Percentiles rank a stretch among this genome's conserved stretches.
Conservation (phyloP, 2,888 invertebrate species). For the Dolichomitus sp. region DNA sequence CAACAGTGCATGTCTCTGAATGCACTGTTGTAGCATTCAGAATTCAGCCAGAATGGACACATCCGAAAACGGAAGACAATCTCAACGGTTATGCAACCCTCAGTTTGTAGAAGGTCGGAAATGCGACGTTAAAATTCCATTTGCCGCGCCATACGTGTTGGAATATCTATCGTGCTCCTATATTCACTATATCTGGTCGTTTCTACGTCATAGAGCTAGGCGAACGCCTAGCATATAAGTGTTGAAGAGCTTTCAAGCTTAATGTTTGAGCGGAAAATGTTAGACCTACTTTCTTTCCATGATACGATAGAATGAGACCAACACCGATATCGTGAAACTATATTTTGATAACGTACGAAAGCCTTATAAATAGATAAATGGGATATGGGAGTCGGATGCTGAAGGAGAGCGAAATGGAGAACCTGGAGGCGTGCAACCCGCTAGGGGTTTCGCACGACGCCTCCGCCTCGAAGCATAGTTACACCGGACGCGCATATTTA, state of each 20-base stretch:
- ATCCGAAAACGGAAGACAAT: slow-evolving; percentile 14
- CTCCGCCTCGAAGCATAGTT: not conserved
- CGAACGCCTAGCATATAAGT: not conserved
- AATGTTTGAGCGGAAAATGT: slow-evolving; percentile 21
- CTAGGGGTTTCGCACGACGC: not conserved
- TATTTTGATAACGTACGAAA: slow-evolving; percentile 43
- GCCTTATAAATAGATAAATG: slow-evolving; percentile 33
- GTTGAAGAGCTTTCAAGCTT: not conserved
- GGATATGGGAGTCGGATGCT: slow-evolving; percentile 23
- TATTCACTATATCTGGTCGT: not conserved
- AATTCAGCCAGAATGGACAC: not conserved
- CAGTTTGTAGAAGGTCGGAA: slow-evolving; percentile 7
- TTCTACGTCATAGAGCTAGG: not conserved
- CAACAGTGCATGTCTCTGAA: not conserved
- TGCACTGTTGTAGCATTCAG: too few species aligned
- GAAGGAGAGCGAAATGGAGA: slow-evolving; percentile 11
- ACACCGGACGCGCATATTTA: slow-evolving; percentile 10
- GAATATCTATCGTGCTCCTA: slow-evolving; percentile 5
- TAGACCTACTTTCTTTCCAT: not conserved
- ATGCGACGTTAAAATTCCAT: slow-evolving; percentile 72
- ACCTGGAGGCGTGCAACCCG: not conserved
- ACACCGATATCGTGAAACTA: slow-evolving; percentile 28
- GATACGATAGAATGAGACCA: slow-evolving; percentile 22
- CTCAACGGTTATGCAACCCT: not conserved
- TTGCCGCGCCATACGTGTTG: slow-evolving; percentile 36